These are phyloP conservation scores for Ornithorhynchus anatinus DNA, from an alignment of 2,113 vertebrate genomes.

Conservation along the genomic window DNA sequence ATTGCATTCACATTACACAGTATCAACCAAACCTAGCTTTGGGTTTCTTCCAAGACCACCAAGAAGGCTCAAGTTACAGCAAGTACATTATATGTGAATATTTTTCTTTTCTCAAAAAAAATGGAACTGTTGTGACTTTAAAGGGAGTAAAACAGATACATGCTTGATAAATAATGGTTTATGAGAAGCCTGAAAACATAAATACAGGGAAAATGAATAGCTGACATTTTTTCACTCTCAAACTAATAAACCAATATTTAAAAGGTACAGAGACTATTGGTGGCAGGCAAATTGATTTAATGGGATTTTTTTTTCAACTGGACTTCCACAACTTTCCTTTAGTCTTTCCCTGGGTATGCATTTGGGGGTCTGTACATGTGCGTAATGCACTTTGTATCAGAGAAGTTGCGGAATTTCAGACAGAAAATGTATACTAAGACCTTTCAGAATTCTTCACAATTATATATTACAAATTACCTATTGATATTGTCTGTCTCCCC, in stretches of 20 bases:
- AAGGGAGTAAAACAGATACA: slow-evolving; percentile 17
- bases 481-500: too few relatives aligned
- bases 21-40: slow-evolving; percentile 77
- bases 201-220: not conserved
- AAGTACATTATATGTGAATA: slow-evolving; percentile 32
- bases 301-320: slow-evolving; percentile 1
- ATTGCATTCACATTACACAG: slow-evolving; percentile 88
- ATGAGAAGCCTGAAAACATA: slow-evolving; percentile 3
- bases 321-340: not conserved
- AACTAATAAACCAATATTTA: slow-evolving; percentile 16
- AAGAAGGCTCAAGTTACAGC: slow-evolving; percentile 62
- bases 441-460: too few relatives aligned
- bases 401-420: too few relatives aligned
- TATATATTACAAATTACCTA: too few relatives aligned
- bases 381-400: too few relatives aligned
- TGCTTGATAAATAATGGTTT: slow-evolving; percentile 20
- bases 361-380: not conserved
- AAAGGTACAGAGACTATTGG: slow-evolving; percentile 30
- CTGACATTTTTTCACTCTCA: not conserved
- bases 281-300: slow-evolving; percentile 34
- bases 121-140: slow-evolving; percentile 22
- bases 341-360: slow-evolving; percentile 9
- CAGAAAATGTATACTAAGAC: too few relatives aligned
- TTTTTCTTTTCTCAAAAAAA: slow-evolving; percentile 22
- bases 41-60: slow-evolving; percentile 89